Percentiles rank a stretch among this genome's conserved stretches.
phyloP scores from a whole-genome alignment of 1,140 invertebrate species.

The Ips typographus region DNA sequence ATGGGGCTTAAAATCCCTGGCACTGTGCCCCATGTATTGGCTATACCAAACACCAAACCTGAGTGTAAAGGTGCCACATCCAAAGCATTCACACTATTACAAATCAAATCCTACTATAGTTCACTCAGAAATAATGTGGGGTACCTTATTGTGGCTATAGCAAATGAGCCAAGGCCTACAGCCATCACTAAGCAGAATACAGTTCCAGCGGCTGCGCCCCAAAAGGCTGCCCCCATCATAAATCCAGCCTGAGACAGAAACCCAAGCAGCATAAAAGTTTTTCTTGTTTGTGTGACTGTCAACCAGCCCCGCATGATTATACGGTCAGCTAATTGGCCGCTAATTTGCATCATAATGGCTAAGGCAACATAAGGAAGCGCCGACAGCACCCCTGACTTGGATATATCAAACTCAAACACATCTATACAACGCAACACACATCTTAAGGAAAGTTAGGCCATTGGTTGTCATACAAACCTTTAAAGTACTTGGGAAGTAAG shows the following conservation, averaged over 20 bases:
- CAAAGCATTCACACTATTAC: constrained; percentile 78
- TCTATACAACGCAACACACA: constrained; percentile 56
- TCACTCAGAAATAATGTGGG: too few relatives aligned
- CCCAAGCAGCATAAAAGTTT: constrained; percentile 74
- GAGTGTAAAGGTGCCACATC: constrained; percentile 83
- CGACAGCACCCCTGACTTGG: constrained; percentile 76
- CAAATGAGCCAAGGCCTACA: constrained; percentile 84
- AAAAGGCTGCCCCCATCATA: constrained; percentile 76
- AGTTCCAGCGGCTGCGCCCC: constrained; percentile 65
- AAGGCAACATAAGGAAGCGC: constrained; percentile 86
- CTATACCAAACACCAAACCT: constrained; percentile 81
- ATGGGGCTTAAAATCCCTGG: constrained; percentile 85
- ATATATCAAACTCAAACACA: constrained; percentile 68
- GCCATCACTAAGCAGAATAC: constrained; percentile 79
- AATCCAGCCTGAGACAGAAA: constrained; percentile 82
- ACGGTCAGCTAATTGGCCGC: constrained; percentile 80
- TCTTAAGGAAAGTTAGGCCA: not conserved
- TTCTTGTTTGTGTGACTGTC: constrained; percentile 72
- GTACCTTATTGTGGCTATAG: constrained; percentile 84
- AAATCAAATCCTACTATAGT: not conserved
- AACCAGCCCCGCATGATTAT: constrained; percentile 64
- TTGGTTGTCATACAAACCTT: constrained; percentile 16
- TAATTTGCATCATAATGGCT: constrained; percentile 74
- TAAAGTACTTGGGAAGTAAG: constrained; percentile 26
- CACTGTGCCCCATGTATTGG: constrained; percentile 84